Base-by-base conservation (phyloP, 1,140 invertebrate genomes). In the Papilio glaucus region DNA sequence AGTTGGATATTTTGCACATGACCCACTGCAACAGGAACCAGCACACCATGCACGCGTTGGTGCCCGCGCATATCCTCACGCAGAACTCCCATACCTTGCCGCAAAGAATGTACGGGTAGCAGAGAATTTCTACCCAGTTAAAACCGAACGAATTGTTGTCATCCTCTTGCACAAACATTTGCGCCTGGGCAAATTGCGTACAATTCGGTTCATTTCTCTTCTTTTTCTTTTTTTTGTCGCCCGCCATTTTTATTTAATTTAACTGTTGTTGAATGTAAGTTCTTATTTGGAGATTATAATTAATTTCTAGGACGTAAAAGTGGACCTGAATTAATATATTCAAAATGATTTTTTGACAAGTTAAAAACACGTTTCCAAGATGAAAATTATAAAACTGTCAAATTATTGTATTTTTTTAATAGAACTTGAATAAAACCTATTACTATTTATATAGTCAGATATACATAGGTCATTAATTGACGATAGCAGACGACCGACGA, bases 51-150 rank as follows among this genome's bases (percentile, higher is more conserved):
- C 90, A 92, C 71, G 85, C 84, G 63, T 92, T 92, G 8, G 87
- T 88, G 6, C 89, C 85, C 0, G 90, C 76, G 65, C 87, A 89
- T 13, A 90, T 63, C 4, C 85, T 78, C 1, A 88, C 73, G 33
- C 82, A 90, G 53, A 85, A 90, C 2, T 87, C 86, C 86, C 89
- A 89, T 15, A 89, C 29, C 41, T 86, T 76, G 1, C 84, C 75
- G 62, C 88, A 91, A 37, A 92, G 45, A 57, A 91, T 88, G 37
- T 92, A 92, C 0, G 90, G 90, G 61, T 89, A 91, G 73, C 88
- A 92, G 21, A 89, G 88, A n/a, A 91, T 81, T 75, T 90, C 88
- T 79, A 85, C 87, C 88, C 89, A 90, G 37, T 91, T 88, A 67
- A 83, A 87, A 53, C 72, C 72, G 41, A 88, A 85, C 4, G 86